Evolutionary conservation across 2,888 invertebrate species (phyloP), one percentile per base, ranked within the genome.

Genomic region (Antheraea assamensis): DNA sequence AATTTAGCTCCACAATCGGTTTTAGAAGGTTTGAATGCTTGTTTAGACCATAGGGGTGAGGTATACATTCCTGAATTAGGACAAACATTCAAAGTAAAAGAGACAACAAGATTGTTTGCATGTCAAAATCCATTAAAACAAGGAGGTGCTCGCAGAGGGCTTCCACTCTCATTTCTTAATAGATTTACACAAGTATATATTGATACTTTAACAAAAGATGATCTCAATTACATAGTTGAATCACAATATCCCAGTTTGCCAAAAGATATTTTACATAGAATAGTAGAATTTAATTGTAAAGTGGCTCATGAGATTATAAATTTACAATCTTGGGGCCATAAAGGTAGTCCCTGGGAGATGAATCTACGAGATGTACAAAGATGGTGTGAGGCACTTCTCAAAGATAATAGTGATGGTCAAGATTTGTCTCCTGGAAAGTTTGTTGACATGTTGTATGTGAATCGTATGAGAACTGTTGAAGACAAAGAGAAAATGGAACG

Each of bases 1-100:
- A 99, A 99, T 95, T 95, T 99, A 78, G 99, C 99, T 0, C 99
- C 99, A 0, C 99, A 99, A 89, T 98, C 99, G 0, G 99, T 99
- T 0, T 94, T 99, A 21, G 99, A 99, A 95, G 99, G 99, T 47
- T 95, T 99, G 4, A 99, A 99, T 88, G 99, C 99, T 0, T 99
- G 99, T 84, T 95, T 99, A 74, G 99, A 99, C 95, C 99, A 99
- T 88, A 96, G 99, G 82, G 98, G 98, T 0, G 98, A 99, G 92
- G 96, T 99, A 31, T 99, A 96, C 87, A 97, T 99, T 74, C 99
- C 99, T 0, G 99, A 99, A 92, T 93, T 99, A 19, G 98, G 97
- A 71, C 96, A 96, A 89, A 97, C 97, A 0, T 99, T 99, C 87
- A 95, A 95, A 76, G 96, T 99, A 0, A 96, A 95, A 85, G 89